Evolutionary conservation across 2,797 vertebrate species (phyloP).

Genomic region (Anguilla marmorata): DNA sequence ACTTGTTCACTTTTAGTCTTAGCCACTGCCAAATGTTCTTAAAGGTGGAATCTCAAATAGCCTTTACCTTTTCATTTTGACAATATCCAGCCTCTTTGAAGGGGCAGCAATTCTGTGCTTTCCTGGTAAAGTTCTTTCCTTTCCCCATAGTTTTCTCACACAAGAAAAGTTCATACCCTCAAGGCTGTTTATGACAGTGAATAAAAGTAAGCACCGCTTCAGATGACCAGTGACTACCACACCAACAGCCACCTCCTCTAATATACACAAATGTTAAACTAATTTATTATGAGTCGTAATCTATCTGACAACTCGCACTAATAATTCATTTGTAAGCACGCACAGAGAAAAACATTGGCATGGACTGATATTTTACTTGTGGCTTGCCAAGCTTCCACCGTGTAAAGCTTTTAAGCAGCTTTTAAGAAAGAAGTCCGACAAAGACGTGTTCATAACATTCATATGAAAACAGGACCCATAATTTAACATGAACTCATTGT

Average conservation of each 20-base stretch:
- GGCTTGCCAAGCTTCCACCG: neutral
- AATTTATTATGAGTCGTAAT: neutral
- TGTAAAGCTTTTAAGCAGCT: neutral
- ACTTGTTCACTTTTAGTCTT: neutral
- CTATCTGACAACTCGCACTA: neutral
- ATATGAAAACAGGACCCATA: neutral
- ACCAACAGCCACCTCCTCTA: neutral
- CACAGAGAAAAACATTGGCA: neutral
- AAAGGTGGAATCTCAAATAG: neutral
- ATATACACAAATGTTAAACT: neutral
- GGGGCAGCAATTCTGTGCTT: neutral
- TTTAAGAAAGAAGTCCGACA: neutral
- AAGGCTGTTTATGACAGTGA: neutral
- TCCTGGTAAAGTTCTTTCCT: neutral
- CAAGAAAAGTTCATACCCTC: neutral
- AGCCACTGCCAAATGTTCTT: neutral
- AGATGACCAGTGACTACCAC: neutral
- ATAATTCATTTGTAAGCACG: neutral
- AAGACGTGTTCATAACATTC: neutral
- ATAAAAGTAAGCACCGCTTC: slow-evolving; percentile 7
- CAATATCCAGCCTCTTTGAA: neutral
- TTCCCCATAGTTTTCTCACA: neutral
- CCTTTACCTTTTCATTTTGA: neutral
- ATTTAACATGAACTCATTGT: neutral
- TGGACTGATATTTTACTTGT: neutral